Evolutionary conservation across 2,888 invertebrate species (phyloP), one percentile per base, ranked within the genome.

Genomic region (Lycaena phlaeas): DNA sequence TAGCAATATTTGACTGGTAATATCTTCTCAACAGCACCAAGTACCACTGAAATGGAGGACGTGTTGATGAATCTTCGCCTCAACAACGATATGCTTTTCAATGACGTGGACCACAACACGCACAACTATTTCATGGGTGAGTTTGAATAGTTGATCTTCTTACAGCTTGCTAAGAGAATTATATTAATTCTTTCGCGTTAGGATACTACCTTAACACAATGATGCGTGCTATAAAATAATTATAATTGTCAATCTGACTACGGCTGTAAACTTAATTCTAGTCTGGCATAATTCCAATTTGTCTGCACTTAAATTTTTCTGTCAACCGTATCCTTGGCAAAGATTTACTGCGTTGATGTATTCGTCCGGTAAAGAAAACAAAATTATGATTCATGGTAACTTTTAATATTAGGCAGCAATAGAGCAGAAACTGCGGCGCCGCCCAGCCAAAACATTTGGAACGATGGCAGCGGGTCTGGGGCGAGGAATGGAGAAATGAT

Each of bases 61-160:
- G 63, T 82, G 14, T 61, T 85, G 61, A 69, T 81, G 54, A 87
- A 87, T 44, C 78, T 86, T 41, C 74, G 82, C 5, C 58, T 77
- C 30, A 86, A 77, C 42, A 81, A 79, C 10, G 86, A 87, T 38
- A 61, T 66, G 10, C 42, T 67, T 27, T 72, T 62, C 37, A 73
- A 73, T 14, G 73, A 73, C 11, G 47, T 57, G 4, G 68, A 67
- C 2, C 56, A 58, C 17, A 57, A 49, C 41, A 36, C 61, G 1
- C 59, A 60, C 12, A 69, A 65, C 43, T 70, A 60, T 49, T 68
- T 56, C 34, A 51, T 61, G 54, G 68, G 72, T 66, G 57, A 56
- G 56, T 47, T 17, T 36, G 12, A 9, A 10, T 6, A n/a, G n/a
- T n/a, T n/a, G n/a, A n/a, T n/a, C n/a, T n/a, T n/a, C n/a, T n/a